phyloP scores from a whole-genome alignment of 2,113 vertebrate genomes.

The Phoenicopterus ruber region DNA sequence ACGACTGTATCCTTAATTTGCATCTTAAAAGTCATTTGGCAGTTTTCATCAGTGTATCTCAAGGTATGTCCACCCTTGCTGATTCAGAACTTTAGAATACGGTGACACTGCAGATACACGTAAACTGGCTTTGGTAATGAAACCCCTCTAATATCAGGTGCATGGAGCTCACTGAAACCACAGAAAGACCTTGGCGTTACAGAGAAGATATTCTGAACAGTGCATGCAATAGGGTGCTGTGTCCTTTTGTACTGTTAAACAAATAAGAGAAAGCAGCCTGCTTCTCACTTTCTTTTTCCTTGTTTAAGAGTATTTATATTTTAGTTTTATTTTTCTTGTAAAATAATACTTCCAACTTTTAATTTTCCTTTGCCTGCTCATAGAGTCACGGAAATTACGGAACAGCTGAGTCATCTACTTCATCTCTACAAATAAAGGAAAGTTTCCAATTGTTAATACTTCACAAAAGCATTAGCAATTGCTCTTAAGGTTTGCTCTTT shows the following conservation, averaged over 20 bases:
- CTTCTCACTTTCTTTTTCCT: neutral
- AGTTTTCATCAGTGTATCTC: neutral
- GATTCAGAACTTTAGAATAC: neutral
- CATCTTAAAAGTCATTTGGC: neutral
- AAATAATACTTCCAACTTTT: neutral
- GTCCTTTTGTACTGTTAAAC: neutral
- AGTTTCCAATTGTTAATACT: neutral
- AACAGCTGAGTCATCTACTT: neutral
- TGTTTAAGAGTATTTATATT: neutral
- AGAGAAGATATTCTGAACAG: neutral
- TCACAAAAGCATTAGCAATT: neutral
- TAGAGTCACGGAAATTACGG: neutral
- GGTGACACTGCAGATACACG: neutral
- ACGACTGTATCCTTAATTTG: neutral
- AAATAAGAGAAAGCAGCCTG: neutral
- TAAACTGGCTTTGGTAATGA: neutral
- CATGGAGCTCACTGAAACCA: neutral
- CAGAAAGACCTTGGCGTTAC: fast-evolving
- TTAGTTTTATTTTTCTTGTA: neutral
- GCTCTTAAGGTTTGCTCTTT: neutral
- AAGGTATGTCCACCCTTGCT: neutral
- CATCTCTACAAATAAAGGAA: neutral
- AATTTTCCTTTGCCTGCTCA: neutral
- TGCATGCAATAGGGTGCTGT: neutral
- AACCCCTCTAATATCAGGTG: neutral